Evolutionary conservation across 2,797 vertebrate genomes (phyloP).

Genomic region (Thaleichthys pacificus): DNA sequence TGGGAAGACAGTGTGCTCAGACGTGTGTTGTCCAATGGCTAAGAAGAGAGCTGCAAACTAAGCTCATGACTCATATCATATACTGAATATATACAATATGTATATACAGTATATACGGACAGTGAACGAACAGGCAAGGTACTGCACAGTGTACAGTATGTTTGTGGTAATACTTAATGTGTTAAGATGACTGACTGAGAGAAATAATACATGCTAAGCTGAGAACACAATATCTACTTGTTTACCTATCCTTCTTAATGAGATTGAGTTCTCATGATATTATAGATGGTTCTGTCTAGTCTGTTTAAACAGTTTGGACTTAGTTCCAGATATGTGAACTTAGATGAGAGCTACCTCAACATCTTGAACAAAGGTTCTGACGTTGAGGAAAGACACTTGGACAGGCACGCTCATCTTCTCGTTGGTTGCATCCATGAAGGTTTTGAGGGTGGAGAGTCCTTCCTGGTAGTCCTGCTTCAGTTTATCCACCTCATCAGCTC

Average conservation of each 20-base stretch:
- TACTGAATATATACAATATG: not conserved
- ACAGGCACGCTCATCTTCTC: slow-evolving; percentile 83
- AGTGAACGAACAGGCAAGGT: not conserved
- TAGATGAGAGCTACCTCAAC: slow-evolving; percentile 79
- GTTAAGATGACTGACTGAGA: too few relatives aligned
- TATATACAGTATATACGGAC: not conserved
- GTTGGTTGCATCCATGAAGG: slow-evolving; percentile 85
- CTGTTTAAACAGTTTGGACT: not conserved
- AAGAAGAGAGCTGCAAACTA: not conserved
- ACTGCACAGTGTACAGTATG: not conserved
- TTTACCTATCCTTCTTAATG: too few relatives aligned
- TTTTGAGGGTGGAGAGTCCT: slow-evolving; percentile 80
- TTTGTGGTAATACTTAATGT: too few relatives aligned
- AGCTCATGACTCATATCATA: not conserved
- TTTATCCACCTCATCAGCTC: slow-evolving; percentile 92
- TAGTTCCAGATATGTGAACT: not conserved
- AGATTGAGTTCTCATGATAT: too few relatives aligned
- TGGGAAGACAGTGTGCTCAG: not conserved
- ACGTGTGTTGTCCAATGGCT: not conserved
- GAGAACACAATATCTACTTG: not conserved
- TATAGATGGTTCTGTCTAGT: not conserved
- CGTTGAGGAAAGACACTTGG: slow-evolving; percentile 90
- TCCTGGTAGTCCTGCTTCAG: slow-evolving; percentile 89
- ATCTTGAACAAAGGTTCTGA: slow-evolving; percentile 89
- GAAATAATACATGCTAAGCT: not conserved